Base-by-base conservation (phyloP, 1,140 invertebrate genomes). In the Arctopsyche grandis region DNA sequence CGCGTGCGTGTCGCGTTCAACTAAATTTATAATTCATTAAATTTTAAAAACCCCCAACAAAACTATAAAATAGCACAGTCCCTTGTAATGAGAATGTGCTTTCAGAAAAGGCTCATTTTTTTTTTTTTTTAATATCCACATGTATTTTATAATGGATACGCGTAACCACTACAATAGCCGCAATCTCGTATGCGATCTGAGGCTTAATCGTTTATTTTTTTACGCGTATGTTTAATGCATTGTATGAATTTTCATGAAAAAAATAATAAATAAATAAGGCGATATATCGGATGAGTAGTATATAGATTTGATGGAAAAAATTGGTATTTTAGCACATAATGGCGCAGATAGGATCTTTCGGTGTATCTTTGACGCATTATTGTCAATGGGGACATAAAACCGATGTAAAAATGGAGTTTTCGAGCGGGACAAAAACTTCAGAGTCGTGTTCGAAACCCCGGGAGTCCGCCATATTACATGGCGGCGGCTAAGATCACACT, bases 391-490 rank as follows among this genome's bases (percentile, higher is more conserved):
- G 52, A 74, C 71, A 48, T 74, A 58, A 71, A 26, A 58, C 48
- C 71, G 43, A 48, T 74, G 43, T 74, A 56, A 74, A 74, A 74
- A 46, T 44, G 9, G 19, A 16, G 44, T 74, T 48, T 38, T n/a
- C n/a, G 58, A 44, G 21, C 24, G 16, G 0, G 58, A 26, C 19
- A 29, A 76, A 76, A 76, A 76, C 26, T 76, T n/a, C 14, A 76
- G 22, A 48, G 74, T 16, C 46, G 16, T 48, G 71, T 74, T 56
- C 12, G 29, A 24, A 76, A n/a, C 74, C 12, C 12, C 74, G 29
- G 74, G 74, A 29, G 74, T 76, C 74, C 74, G 16, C 16, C 74
- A 44, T 26, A 76, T 76, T 76, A 76, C 74, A 76, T 16, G 71
- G 44, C 46, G 48, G 46, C 71, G 69, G 69, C 44, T 24, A 5